phyloP scores from a whole-genome alignment of 2,113 vertebrate genomes.

The Dicentrarchus labrax region DNA sequence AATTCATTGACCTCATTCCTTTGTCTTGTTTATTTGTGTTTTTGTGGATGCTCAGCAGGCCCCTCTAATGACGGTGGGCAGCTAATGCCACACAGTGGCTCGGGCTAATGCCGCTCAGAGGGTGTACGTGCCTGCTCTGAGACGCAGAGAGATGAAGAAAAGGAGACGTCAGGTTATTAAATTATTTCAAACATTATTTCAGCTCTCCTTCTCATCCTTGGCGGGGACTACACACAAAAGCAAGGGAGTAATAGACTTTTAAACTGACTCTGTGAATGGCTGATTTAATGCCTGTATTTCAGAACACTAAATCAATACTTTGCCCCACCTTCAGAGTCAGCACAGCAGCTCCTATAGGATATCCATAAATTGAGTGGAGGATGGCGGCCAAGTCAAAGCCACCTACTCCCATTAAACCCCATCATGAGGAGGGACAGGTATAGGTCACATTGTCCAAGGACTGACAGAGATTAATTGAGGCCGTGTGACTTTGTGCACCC shows the following conservation, averaged over 20 bases:
- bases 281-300: constrained; percentile 65
- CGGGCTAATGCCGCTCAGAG: constrained; percentile 25
- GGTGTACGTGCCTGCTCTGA: constrained; percentile 19
- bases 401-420: constrained; percentile 60
- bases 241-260: constrained; percentile 61
- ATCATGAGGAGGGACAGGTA: constrained; percentile 71
- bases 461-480: constrained; percentile 79
- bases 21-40: constrained; percentile 67
- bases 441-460: constrained; percentile 73
- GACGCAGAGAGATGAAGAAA: not conserved
- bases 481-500: constrained; percentile 47
- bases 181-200: constrained; percentile 60
- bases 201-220: constrained; percentile 34
- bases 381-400: constrained; percentile 63
- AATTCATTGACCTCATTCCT: constrained; percentile 70
- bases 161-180: constrained; percentile 30
- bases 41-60: constrained; percentile 18
- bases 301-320: constrained; percentile 57
- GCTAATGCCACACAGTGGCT: constrained; percentile 17
- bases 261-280: constrained; percentile 52
- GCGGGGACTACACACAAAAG: not conserved
- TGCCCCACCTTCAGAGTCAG: constrained; percentile 51
- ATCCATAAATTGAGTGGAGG: constrained; percentile 75
- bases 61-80: constrained; percentile 24
- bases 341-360: constrained; percentile 57